Base-by-base conservation (phyloP, 2,888 invertebrate genomes). In the Heliconius hortense region DNA sequence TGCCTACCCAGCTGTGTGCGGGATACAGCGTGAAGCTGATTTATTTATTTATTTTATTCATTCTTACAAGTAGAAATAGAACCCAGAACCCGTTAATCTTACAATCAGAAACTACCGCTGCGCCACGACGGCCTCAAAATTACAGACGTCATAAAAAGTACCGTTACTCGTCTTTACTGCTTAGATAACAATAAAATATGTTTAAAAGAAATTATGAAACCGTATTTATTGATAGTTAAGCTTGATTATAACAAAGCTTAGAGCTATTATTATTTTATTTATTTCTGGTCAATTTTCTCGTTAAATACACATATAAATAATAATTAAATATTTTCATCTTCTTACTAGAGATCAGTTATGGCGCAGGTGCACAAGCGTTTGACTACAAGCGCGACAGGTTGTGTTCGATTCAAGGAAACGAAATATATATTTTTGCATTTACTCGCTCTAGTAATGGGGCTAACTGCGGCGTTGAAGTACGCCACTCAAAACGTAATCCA, bases 171-270 rank as follows among this genome's bases (percentile, higher is more conserved):
- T 35, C 63, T 63, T 26, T 15, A 63, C 63, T 31, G 28, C 21
- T 63, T 53, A 48, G 10, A 67, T 67, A 26, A 28, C 26, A 48
- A 68, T 68, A 68, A 68, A 68, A 48, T 21, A 68, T 48, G 1
- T 68, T 28, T 68, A 18, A 68, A 68, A 53, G 28, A 68, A 68
- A 28, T 68, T 48, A 68, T 68, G 28, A 68, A 10, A 15, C 24
- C 39, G 35, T 66, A 66, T 66, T 66, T 66, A 68, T 68, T 68
- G 28, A 13, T 28, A 68, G 68, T 68, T 48, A 48, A 68, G 68
- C 11, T 68, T 67, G 26, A 68, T 48, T 68, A 68, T 39, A 68
- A 48, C 48, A 68, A 68, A 53, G 28, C 68, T 68, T 21, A 11
- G 11, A 68, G 43, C 48, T 68, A 43, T 66, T 66, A 66, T 39